Percentiles rank a stretch among this genome's conserved stretches.
Conservation (phyloP, 2,888 invertebrate genomes). For the Cecidostiba fungosa region DNA sequence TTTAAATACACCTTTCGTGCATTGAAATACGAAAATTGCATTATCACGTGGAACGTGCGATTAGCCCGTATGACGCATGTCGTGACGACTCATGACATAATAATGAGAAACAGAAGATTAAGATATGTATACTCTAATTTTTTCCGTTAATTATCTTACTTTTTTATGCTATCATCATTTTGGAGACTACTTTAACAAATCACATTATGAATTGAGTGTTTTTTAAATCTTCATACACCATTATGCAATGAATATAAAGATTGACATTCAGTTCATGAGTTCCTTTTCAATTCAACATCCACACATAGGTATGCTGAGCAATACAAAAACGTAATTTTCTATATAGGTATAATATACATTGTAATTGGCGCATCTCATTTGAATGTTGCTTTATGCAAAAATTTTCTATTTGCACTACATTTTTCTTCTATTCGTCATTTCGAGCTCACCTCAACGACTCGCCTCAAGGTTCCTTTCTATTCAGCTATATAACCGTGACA, state of each 20-base stretch:
- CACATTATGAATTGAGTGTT: too few relatives aligned
- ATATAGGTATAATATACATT: constrained; percentile 31
- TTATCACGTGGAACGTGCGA: constrained; percentile 64
- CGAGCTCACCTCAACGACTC: neutral
- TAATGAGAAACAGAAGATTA: constrained; percentile 35
- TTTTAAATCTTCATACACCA: too few relatives aligned
- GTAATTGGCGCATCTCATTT: neutral
- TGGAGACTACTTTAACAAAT: too few relatives aligned
- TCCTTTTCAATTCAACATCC: neutral
- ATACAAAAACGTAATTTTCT: too few relatives aligned
- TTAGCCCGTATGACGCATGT: constrained; percentile 63
- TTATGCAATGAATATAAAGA: too few relatives aligned
- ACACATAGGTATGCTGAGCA: too few relatives aligned
- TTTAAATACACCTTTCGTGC: neutral
- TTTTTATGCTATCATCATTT: too few relatives aligned
- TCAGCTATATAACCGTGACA: constrained; percentile 22
- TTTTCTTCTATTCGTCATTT: neutral
- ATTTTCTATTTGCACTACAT: neutral
- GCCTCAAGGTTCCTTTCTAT: constrained; percentile 41
- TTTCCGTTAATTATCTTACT: too few relatives aligned
- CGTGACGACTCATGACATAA: constrained; percentile 59
- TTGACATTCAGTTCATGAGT: too few relatives aligned
- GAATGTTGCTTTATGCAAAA: neutral
- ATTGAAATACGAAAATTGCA: constrained; percentile 38
- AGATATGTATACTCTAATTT: too few relatives aligned